Percentiles rank a stretch among this genome's conserved stretches.
Conservation (phyloP, 64 coral and sea anemone species). For the Stichodactyla mertensii region DNA sequence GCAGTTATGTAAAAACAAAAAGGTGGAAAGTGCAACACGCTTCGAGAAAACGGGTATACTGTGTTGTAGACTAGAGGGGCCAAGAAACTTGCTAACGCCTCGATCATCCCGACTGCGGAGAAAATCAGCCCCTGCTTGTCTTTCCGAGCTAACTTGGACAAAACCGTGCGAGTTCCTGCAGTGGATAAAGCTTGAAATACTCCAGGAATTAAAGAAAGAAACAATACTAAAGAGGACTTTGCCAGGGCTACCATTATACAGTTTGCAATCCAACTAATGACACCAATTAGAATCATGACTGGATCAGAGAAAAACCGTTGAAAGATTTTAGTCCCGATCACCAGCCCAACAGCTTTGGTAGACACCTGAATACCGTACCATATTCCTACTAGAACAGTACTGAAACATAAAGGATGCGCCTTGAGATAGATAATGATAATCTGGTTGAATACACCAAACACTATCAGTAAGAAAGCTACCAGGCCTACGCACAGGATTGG, state of each 20-base stretch:
- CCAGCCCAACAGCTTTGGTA: conserved; percentile 15
- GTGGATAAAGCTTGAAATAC: conserved; percentile 27
- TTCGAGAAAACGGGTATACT: conserved; percentile 33
- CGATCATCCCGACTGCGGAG: conserved; percentile 39
- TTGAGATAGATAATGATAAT: conserved; percentile 47
- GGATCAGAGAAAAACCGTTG: conserved; percentile 37
- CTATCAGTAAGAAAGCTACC: conserved; percentile 38
- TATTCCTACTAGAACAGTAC: conserved; percentile 4
- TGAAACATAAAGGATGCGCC: conserved; percentile 43
- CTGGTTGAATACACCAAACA: conserved; percentile 30
- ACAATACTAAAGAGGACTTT: conserved; percentile 31
- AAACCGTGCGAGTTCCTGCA: conserved; percentile 2
- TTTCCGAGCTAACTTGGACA: conserved; percentile 36
- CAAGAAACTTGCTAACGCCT: conserved; percentile 21
- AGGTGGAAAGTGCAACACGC: conserved; percentile 36
- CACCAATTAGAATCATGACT: conserved; percentile 19
- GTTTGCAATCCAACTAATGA: conserved; percentile 10
- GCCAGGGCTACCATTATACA: conserved; percentile 15
- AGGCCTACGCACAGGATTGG: conserved; percentile 23
- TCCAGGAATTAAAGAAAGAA: conserved; percentile 30
- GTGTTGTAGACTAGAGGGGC: conserved; percentile 29
- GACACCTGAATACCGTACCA: conserved; percentile 14
- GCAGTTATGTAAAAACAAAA: conserved; percentile 58
- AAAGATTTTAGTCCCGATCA: conserved; percentile 21
- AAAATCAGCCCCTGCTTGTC: conserved; percentile 40